These are phyloP conservation scores for Cryptophagus acutangulus DNA, from an alignment of 2,888 invertebrate species.

Conservation along the genomic window DNA sequence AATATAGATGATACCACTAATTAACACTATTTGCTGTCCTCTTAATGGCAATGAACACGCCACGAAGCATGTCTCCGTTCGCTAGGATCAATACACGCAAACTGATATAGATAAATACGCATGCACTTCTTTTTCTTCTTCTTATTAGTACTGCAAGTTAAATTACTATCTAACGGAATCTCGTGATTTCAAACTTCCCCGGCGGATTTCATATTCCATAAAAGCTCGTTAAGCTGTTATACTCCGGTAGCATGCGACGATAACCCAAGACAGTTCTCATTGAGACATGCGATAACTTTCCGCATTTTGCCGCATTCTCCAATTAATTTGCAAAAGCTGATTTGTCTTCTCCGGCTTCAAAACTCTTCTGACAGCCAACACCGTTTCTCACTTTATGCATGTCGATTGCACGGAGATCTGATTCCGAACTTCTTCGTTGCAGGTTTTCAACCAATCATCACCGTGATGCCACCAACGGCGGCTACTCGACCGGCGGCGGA, in stretches of 20 bases:
- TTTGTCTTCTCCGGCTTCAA: no score
- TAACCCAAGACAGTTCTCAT: conserved; percentile 15
- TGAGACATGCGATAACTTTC: conserved; percentile 24
- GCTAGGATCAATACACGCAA: conserved; percentile 12
- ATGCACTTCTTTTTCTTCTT: neutral
- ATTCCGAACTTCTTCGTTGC: no score
- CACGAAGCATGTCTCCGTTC: conserved; percentile 12
- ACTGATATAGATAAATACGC: neutral
- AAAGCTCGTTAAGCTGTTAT: conserved; percentile 31
- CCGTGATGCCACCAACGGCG: conserved; percentile 50
- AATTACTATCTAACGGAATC: conserved; percentile 17
- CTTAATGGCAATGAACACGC: conserved; percentile 12
- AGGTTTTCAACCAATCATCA: conserved; percentile 59
- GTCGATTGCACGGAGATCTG: no score
- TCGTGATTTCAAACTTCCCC: conserved; percentile 29
- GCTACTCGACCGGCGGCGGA: conserved; percentile 24
- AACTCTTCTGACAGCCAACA: no score
- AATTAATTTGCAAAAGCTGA: conserved; percentile 10
- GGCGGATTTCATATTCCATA: conserved; percentile 30
- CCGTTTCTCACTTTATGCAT: no score
- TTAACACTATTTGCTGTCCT: conserved; percentile 10
- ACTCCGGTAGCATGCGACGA: conserved; percentile 29
- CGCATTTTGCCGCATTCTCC: conserved; percentile 16
- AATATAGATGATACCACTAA: conserved; percentile 10
- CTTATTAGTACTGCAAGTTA: neutral